A percentile compares a stretch with the other conserved stretches of the same genome.
phyloP scores from a whole-genome alignment of 2,113 vertebrate species.

The Dasyornis broadbenti region DNA sequence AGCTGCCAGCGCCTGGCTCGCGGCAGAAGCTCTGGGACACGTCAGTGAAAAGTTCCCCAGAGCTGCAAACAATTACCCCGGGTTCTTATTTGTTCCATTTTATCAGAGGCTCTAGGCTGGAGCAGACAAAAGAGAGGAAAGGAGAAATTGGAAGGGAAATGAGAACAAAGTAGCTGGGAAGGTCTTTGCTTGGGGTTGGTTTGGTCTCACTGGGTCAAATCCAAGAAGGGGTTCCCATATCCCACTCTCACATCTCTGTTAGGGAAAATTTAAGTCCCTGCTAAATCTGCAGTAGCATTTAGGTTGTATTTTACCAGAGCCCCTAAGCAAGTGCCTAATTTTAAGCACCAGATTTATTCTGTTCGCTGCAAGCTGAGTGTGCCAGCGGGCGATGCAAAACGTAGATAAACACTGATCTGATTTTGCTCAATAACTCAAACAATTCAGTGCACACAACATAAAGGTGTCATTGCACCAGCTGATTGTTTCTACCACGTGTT shows the following conservation, averaged over 20 bases:
- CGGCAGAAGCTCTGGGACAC: slow-evolving; percentile 26
- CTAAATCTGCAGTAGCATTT: background rate
- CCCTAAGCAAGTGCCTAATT: background rate
- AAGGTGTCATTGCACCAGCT: background rate
- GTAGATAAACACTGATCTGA: background rate
- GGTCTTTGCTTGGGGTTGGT: background rate
- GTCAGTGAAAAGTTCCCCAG: background rate
- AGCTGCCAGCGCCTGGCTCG: slow-evolving; percentile 71
- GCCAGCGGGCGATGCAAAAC: background rate
- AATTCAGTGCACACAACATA: background rate
- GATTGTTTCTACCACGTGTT: background rate
- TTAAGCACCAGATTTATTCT: background rate
- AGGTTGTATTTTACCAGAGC: background rate
- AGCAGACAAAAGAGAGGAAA: background rate
- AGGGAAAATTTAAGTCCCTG: background rate
- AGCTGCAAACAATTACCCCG: slow-evolving; percentile 39
- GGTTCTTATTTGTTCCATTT: background rate
- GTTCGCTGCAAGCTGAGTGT: background rate
- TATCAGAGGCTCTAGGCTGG: background rate
- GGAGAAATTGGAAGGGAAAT: background rate
- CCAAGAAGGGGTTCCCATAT: background rate
- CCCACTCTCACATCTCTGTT: background rate
- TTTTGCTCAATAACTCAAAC: background rate
- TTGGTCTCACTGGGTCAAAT: background rate
- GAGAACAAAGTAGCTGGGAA: background rate